Conservation (phyloP, 2,797 vertebrate genomes). For the Avahi laniger region DNA sequence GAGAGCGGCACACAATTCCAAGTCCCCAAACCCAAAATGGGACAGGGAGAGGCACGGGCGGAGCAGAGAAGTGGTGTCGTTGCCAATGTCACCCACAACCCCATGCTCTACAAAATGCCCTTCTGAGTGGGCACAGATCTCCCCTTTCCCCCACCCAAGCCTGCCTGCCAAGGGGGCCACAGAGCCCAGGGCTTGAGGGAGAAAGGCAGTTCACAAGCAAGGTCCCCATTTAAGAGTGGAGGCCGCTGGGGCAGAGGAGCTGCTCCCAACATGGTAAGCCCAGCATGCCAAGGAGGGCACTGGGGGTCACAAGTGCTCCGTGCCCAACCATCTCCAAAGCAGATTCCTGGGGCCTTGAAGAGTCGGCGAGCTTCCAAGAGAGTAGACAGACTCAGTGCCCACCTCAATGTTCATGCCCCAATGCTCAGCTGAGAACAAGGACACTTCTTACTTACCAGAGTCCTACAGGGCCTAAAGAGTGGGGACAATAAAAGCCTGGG, state of each 20-base stretch:
- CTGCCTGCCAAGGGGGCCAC: slow-evolving; percentile 23
- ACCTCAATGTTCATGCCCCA: slow-evolving; percentile 11
- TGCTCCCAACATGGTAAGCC: slow-evolving; percentile 29
- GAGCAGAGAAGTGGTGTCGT: slow-evolving; percentile 65
- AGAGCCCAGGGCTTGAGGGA: slow-evolving; percentile 52
- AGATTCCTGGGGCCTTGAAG: slow-evolving; percentile 9
- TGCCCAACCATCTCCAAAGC: slow-evolving; percentile 19
- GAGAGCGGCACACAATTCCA: slow-evolving; percentile 76
- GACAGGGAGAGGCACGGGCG: slow-evolving; percentile 58
- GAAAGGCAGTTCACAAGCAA: slow-evolving; percentile 48
- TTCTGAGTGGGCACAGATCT: slow-evolving; percentile 20
- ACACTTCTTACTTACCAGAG: slow-evolving; percentile 74
- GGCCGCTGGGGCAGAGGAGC: neutral
- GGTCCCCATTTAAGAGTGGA: neutral
- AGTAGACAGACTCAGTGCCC: neutral
- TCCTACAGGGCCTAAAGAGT: slow-evolving; percentile 17
- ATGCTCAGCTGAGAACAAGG: slow-evolving; percentile 45
- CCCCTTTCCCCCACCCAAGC: slow-evolving; percentile 75
- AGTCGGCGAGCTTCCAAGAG: slow-evolving; percentile 30
- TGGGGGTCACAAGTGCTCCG: neutral
- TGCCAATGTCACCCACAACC: slow-evolving; percentile 66
- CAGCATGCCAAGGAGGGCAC: slow-evolving; percentile 35
- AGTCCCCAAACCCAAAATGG: slow-evolving; percentile 75
- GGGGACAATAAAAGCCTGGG: slow-evolving; percentile 26
- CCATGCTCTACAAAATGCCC: slow-evolving; percentile 63